phyloP scores from a whole-genome alignment of 1,140 invertebrate species.

The Myzus persicae region DNA sequence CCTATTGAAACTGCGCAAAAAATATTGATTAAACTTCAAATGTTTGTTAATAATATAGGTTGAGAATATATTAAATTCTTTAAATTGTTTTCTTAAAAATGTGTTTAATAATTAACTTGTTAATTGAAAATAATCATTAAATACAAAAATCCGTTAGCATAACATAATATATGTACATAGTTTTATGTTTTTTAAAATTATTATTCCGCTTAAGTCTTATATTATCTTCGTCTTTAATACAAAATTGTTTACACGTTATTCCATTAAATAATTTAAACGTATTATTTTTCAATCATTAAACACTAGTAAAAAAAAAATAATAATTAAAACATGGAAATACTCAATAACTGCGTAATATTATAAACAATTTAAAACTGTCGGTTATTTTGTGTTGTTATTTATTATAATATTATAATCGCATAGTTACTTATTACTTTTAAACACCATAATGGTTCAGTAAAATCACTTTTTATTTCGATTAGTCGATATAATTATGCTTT shows the following conservation, averaged over 20 bases:
- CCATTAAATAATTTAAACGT: not conserved
- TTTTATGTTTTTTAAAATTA: not conserved
- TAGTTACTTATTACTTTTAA: not conserved
- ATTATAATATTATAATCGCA: not conserved
- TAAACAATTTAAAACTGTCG: not conserved
- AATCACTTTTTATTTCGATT: not conserved
- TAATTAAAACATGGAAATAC: not conserved
- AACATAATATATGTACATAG: not conserved
- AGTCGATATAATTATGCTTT: not conserved
- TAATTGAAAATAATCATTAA: not conserved
- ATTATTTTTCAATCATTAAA: not conserved
- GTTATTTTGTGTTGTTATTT: not conserved
- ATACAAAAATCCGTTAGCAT: not conserved
- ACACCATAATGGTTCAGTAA: not conserved
- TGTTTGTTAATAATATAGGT: not conserved
- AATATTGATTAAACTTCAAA: not conserved
- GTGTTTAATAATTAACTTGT: not conserved
- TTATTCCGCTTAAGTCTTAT: not conserved
- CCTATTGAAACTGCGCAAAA: not conserved
- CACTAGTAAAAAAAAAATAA: not conserved
- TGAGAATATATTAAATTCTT: slow-evolving; percentile 6
- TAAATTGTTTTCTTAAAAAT: slow-evolving; percentile 12
- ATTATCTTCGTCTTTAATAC: not conserved
- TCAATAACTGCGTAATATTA: not conserved
- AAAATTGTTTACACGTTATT: not conserved